phyloP scores from a whole-genome alignment of 2,113 vertebrate species.

The Ia io region DNA sequence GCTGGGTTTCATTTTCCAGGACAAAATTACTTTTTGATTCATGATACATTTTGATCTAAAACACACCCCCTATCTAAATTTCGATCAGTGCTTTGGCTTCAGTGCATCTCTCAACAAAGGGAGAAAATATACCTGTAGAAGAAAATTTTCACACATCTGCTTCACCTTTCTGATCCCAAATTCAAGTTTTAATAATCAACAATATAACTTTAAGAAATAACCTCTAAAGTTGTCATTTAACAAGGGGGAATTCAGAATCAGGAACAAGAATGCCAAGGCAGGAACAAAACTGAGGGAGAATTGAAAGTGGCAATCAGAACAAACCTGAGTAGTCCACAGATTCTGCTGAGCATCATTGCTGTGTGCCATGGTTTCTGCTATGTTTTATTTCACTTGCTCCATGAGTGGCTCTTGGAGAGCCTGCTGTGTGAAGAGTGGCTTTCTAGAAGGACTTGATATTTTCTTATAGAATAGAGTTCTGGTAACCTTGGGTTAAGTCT shows the following conservation, averaged over 20 bases:
- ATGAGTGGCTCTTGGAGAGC: not conserved
- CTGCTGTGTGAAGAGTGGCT: not conserved
- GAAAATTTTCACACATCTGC: not conserved
- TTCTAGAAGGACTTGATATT: not conserved
- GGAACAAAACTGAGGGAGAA: not conserved
- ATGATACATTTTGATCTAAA: slow-evolving; percentile 27
- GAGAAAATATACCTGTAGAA: not conserved
- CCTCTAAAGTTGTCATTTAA: not conserved
- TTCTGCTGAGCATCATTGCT: not conserved
- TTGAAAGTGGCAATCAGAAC: not conserved
- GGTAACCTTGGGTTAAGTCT: slow-evolving; percentile 3
- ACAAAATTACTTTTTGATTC: slow-evolving; percentile 55
- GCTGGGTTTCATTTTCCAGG: slow-evolving; percentile 15
- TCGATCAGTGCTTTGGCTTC: not conserved
- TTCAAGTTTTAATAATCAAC: not conserved
- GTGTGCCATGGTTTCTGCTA: not conserved
- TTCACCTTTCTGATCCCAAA: not conserved
- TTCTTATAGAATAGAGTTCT: slow-evolving; percentile 56
- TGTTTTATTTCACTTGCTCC: not conserved
- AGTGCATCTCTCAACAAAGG: not conserved
- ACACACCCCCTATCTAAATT: not conserved
- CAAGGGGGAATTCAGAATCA: not conserved
- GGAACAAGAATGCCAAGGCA: not conserved
- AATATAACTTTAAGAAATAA: not conserved
- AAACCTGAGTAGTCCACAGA: not conserved